These are phyloP conservation scores for Sceloporus undulatus DNA, from an alignment of 2,113 vertebrate genomes.

Conservation along the genomic window DNA sequence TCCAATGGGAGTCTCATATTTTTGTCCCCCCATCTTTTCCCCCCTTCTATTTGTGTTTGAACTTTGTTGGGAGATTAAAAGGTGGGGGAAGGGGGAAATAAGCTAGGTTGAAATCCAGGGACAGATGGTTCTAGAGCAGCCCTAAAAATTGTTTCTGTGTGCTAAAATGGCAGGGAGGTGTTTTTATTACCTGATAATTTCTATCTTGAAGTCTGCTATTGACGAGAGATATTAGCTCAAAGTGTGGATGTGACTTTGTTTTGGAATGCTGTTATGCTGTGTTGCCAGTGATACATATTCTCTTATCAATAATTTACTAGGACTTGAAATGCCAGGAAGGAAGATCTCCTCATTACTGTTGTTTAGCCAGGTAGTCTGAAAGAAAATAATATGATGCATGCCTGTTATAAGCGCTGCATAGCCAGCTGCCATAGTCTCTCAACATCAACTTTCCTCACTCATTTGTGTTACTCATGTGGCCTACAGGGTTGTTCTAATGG, in stretches of 20 bases:
- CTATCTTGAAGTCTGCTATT: neutral
- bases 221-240: neutral
- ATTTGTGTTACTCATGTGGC: too few relatives aligned
- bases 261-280: neutral
- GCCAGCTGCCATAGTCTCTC: neutral
- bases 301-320: conserved; percentile 29
- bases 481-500: too few relatives aligned
- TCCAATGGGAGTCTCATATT: conserved; percentile 45
- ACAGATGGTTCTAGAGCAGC: neutral
- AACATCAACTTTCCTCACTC: neutral
- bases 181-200: conserved; percentile 3
- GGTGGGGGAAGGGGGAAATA: neutral
- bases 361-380: too few relatives aligned
- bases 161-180: neutral
- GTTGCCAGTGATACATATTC: neutral
- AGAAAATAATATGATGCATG: neutral
- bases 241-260: neutral
- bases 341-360: too few relatives aligned
- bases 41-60: conserved; percentile 7
- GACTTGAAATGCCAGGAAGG: neutral
- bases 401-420: neutral
- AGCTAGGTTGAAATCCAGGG: too few relatives aligned
- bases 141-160: neutral
- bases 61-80: neutral
- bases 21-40: neutral